Conservation (phyloP, 2,888 invertebrate genomes). For the Uropetala carovei region DNA sequence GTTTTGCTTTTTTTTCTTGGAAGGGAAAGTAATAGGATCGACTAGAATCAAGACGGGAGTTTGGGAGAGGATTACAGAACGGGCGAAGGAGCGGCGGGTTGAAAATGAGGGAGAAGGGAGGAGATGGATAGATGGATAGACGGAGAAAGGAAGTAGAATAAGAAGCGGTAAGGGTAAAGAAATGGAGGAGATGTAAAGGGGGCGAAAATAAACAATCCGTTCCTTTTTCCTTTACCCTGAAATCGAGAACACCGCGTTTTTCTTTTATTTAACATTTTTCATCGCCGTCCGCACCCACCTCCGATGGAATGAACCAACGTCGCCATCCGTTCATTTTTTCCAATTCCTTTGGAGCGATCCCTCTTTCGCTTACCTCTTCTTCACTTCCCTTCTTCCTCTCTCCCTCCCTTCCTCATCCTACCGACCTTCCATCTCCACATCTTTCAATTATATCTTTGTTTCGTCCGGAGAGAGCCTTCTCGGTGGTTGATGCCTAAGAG, state of each 20-base stretch:
- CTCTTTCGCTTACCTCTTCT: not conserved
- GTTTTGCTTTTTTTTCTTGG: not conserved
- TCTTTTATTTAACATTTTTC: conserved; percentile 5
- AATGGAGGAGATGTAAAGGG: not conserved
- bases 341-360: not conserved
- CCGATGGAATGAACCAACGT: not conserved
- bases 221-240: not conserved
- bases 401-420: not conserved
- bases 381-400: not conserved
- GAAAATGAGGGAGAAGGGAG: not conserved
- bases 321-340: not conserved
- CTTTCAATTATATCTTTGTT: not conserved
- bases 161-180: not conserved
- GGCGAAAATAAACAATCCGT: not conserved
- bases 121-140: not conserved
- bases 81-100: not conserved
- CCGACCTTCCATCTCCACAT: not conserved
- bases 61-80: not conserved
- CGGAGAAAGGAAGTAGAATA: not conserved
- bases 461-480: not conserved
- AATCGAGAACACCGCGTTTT: no score
- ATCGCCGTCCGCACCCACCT: not conserved
- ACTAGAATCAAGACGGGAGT: not conserved
- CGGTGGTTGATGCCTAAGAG: not conserved
- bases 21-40: not conserved